Percentiles rank a stretch among this genome's conserved stretches.
phyloP scores from a whole-genome alignment of 2,888 invertebrate genomes.

The Andrena marginata region DNA sequence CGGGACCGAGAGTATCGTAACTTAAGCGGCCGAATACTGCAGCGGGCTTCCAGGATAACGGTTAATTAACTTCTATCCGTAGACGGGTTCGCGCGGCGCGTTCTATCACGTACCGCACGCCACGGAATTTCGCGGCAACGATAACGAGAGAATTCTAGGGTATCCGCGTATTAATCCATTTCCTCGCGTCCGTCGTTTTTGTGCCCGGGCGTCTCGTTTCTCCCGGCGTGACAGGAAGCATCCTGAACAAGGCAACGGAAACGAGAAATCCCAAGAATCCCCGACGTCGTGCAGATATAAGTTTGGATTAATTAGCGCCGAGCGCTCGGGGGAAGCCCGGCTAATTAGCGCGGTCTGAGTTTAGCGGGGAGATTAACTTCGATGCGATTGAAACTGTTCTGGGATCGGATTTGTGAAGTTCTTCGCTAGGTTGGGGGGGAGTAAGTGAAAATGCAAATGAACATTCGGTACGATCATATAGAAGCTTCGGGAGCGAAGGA shows the following conservation, averaged over 20 bases:
- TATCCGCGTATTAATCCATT: slow-evolving; percentile 37
- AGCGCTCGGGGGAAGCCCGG: not conserved
- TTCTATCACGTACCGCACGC: slow-evolving; percentile 30
- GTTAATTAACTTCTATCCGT: slow-evolving; percentile 61
- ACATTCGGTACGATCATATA: not conserved
- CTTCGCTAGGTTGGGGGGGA: not conserved
- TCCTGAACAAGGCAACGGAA: not conserved
- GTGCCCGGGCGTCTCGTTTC: not conserved
- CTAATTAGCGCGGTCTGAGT: slow-evolving; percentile 15
- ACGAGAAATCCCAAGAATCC: not conserved
- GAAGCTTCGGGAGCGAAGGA: not conserved
- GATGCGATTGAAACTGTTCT: slow-evolving; percentile 5
- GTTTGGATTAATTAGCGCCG: slow-evolving; percentile 20
- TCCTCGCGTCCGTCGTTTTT: slow-evolving; percentile 6
- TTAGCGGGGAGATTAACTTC: slow-evolving; percentile 16
- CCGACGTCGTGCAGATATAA: not conserved
- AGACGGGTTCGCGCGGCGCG: slow-evolving; percentile 26
- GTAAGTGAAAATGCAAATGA: slow-evolving; percentile 1
- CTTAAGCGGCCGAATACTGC: slow-evolving; percentile 10
- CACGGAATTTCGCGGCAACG: slow-evolving; percentile 35
- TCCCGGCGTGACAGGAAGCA: not conserved
- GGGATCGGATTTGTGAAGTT: slow-evolving; percentile 9
- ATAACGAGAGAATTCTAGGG: slow-evolving; percentile 22
- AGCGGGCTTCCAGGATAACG: slow-evolving; percentile 43
- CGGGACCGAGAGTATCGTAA: slow-evolving; percentile 15